Evolutionary conservation across 2,113 vertebrate species (phyloP).

Genomic region (Anoura caudifer): DNA sequence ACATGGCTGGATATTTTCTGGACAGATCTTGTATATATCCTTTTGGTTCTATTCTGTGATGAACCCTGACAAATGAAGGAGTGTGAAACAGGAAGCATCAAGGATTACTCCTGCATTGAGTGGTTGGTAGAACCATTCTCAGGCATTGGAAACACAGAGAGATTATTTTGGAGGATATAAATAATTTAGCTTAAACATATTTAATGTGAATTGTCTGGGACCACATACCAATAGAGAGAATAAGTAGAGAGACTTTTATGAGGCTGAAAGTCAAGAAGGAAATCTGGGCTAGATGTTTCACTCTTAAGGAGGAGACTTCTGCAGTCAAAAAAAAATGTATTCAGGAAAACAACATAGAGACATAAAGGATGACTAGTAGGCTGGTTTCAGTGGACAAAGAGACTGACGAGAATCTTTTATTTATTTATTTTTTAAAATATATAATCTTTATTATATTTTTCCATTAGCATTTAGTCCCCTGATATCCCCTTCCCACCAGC

Average conservation of each 20-base stretch:
- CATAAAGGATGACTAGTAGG: not conserved
- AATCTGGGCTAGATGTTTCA: not conserved
- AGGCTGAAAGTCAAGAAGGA: not conserved
- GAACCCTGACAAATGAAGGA: no score
- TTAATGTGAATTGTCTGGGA: not conserved
- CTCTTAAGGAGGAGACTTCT: not conserved
- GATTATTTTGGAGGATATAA: not conserved
- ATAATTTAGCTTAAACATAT: not conserved
- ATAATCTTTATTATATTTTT: no score
- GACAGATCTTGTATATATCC: no score
- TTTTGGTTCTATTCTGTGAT: no score
- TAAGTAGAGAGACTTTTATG: not conserved
- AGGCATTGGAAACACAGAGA: not conserved
- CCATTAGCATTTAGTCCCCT: no score
- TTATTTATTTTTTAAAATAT: not conserved
- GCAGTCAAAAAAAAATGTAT: not conserved
- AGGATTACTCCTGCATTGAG: not conserved
- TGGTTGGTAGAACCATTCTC: not conserved
- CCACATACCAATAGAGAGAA: not conserved
- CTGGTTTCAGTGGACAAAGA: not conserved
- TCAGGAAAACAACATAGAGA: not conserved
- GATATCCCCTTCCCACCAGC: no score
- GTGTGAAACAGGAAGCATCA: not conserved
- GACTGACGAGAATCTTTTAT: not conserved
- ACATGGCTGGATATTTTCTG: no score